Evolutionary conservation across 2,888 invertebrate species (phyloP).

Genomic region (Eupithecia tripunctaria): DNA sequence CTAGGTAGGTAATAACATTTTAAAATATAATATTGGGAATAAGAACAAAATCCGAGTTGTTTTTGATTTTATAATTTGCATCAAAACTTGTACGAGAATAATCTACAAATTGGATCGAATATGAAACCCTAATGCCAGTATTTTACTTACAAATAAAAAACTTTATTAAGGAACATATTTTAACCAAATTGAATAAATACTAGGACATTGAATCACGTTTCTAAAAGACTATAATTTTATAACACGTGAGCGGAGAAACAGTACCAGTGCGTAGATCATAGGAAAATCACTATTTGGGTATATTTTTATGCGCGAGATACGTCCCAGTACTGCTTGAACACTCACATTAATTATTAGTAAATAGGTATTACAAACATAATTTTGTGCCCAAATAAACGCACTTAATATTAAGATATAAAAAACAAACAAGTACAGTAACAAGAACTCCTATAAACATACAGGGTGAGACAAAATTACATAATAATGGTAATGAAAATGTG

Average conservation of each 20-base stretch:
- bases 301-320: background rate
- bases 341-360: conserved; percentile 15
- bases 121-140: conserved; percentile 74
- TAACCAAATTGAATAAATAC: conserved; percentile 53
- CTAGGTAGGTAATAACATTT: conserved; percentile 60
- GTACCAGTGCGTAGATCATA: conserved; percentile 8
- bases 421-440: conserved; percentile 59
- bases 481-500: conserved; percentile 18
- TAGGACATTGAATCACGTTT: conserved; percentile 48
- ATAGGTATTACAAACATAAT: conserved; percentile 51
- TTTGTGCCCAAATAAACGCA: conserved; percentile 61
- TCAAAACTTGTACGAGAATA: conserved; percentile 45
- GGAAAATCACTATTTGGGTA: background rate
- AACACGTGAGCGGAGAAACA: conserved; percentile 44
- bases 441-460: conserved; percentile 50
- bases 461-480: conserved; percentile 37
- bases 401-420: conserved; percentile 52
- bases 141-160: conserved; percentile 78
- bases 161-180: conserved; percentile 78
- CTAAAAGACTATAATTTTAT: conserved; percentile 45
- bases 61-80: conserved; percentile 30
- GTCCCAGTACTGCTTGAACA: conserved; percentile 18
- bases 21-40: conserved; percentile 66
- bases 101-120: conserved; percentile 55
- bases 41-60: conserved; percentile 56